Base-by-base conservation (phyloP, 2,888 invertebrate species). In the Tanytarsus gracilentus region DNA sequence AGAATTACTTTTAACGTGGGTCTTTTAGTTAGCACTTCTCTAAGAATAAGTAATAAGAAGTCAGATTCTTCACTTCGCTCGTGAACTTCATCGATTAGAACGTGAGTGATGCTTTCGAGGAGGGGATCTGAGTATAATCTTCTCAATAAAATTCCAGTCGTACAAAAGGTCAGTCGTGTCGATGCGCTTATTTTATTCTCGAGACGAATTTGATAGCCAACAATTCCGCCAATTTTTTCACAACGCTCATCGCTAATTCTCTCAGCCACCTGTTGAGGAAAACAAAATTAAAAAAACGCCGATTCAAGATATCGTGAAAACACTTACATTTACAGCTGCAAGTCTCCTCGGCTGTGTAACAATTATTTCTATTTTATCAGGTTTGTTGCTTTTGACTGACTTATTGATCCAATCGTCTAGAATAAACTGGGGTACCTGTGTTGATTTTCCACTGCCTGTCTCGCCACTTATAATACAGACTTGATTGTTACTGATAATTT, bases 381-480 rank as follows among this genome's bases (percentile, higher is more conserved):
- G 76, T 16, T 70, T 67, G 7, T 71, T 71, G 8, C 76, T 75
- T 9, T 78, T 72, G 63, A 75, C 76, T 0, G 68, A 64, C 21
- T 67, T 67, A 29, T 82, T 73, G 55, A 93, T 73, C 84, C 90
- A 92, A 62, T 92, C 82, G 69, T 97, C 96, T 26, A 97, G 71
- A 49, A 97, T 83, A 72, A 88, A 94, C 72, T 97, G 96, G 0
- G 95, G 94, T n/a, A 96, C 85, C 81, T 95, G 86, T 0, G 87
- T 87, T 68, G 85, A 86, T 72, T 89, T 89, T 52, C 88, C 89
- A 66, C 88, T 89, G 1, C 89, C 90, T 1, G 90, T 90, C 70
- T 88, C 88, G 2, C 90, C 90, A 49, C 86, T 86, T 65, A 90
- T 84, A 1, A 90, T 86, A 16, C 83, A 75, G 4, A 85, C 79